Base-by-base conservation (phyloP, 2,113 vertebrate genomes). In the Passer domesticus region DNA sequence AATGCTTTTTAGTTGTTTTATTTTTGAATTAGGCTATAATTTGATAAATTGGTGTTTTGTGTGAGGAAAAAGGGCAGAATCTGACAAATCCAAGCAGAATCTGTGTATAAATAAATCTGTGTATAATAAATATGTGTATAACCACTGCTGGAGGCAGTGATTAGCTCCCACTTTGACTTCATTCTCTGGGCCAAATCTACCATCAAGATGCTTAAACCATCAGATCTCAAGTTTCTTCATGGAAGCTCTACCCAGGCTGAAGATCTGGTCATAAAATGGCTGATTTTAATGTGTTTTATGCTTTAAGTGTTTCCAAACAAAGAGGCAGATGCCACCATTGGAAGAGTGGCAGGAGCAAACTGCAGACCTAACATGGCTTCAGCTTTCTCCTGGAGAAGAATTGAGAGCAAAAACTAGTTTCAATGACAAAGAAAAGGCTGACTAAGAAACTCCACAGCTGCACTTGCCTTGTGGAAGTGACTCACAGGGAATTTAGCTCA, bases 391-490 rank as follows among this genome's bases (percentile, higher is more conserved):
- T 11, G 16, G 62, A 47, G 87, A 70, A 78, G 50, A 88, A 86
- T 2, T 58, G 30, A 30, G 79, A 82, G 62, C 4, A 73, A 78
- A 91, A 95, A 24, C 20, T 49, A 41, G 28, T 91, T 92, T 85
- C 15, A 92, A 11, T 79, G 52, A 92, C 41, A 89, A 95, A 94
- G 83, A 79, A 94, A 89, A 87, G 28, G 66, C 74, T 92, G 87
- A 95, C 31, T 81, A 80, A 92, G 83, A 90, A 87, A 59, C 23
- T 55, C 28, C 30, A 92, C 70, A 91, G 74, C 70, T 85, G 75
- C 35, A 79, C 16, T 82, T 84, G 49, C 84, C 66, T 76, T 62
- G 12, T 85, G 84, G 84, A 95, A 92, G 72, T 76, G 63, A 94
- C 70, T 92, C 89, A 91, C 4, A 50, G 10, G 6, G 58, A 92